Evolutionary conservation across 1,140 invertebrate species (phyloP).

Genomic region (Chironomus striatipennis): DNA sequence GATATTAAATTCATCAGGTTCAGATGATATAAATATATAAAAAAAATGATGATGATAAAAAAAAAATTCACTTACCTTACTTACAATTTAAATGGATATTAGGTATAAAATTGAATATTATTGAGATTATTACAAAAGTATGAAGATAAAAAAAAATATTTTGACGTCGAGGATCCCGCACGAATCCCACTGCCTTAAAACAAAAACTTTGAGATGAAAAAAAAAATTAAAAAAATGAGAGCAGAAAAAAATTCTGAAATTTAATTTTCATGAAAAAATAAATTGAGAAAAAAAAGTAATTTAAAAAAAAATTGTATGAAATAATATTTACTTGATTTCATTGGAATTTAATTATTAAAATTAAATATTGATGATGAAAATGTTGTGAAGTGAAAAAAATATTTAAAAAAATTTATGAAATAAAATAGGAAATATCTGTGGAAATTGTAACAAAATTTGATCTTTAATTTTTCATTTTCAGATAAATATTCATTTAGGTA

Average conservation of each 20-base stretch:
- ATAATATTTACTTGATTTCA: slow-evolving; percentile 15
- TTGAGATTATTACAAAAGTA: neutral
- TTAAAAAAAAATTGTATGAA: neutral
- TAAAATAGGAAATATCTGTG: slow-evolving; percentile 12
- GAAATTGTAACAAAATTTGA: neutral
- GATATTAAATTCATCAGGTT: neutral
- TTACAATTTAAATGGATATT: no score
- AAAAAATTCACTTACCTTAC: no score
- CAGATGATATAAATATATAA: no score
- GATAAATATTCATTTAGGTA: no score
- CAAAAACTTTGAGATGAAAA: neutral
- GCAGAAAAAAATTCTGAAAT: neutral
- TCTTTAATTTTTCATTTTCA: no score
- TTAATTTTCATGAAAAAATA: neutral
- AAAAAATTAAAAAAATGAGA: no score
- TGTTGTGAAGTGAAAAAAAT: neutral
- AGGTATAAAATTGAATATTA: no score
- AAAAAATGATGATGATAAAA: no score
- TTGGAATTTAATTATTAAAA: slow-evolving; percentile 10
- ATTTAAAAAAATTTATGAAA: neutral
- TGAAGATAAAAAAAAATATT: neutral
- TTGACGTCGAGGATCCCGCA: neutral
- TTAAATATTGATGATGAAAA: slow-evolving; percentile 15
- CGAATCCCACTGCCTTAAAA: slow-evolving; percentile 10
- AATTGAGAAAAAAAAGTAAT: neutral